Evolutionary conservation across 2,797 vertebrate genomes (phyloP).

Genomic region (Anguilla megastoma): DNA sequence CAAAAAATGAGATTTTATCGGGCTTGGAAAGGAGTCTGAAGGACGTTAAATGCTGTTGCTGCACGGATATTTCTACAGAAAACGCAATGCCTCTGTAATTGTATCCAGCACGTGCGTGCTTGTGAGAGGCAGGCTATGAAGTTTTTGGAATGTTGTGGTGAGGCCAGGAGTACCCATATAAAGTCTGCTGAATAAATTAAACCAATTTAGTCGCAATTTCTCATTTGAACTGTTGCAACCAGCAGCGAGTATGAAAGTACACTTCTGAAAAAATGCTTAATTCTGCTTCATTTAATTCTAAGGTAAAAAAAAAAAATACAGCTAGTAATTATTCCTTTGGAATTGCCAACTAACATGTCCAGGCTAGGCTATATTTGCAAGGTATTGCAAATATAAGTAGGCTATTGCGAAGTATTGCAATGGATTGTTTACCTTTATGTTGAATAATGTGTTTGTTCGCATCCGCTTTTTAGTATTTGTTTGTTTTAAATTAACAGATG

Average conservation of each 20-base stretch:
- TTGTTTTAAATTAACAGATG: no score
- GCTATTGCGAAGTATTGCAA: no score
- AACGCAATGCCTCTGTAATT: neutral
- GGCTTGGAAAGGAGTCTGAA: neutral
- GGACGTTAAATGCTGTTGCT: neutral
- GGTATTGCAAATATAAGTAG: no score
- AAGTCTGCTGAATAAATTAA: neutral
- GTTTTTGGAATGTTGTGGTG: neutral
- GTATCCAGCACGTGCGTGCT: neutral
- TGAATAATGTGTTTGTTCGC: no score
- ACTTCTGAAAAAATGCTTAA: neutral
- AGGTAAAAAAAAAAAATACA: no score
- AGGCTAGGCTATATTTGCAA: no score
- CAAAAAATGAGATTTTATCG: neutral
- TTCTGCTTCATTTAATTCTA: neutral
- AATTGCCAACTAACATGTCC: no score
- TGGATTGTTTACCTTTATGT: no score
- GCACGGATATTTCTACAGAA: neutral
- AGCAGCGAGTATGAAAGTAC: neutral
- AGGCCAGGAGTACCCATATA: neutral
- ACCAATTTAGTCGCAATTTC: neutral
- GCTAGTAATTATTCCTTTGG: no score
- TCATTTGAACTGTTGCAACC: neutral
- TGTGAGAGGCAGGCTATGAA: neutral
- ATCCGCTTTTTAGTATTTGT: no score